Base-by-base conservation (phyloP, 2,888 invertebrate species). In the Chrysolina oricalcia region DNA sequence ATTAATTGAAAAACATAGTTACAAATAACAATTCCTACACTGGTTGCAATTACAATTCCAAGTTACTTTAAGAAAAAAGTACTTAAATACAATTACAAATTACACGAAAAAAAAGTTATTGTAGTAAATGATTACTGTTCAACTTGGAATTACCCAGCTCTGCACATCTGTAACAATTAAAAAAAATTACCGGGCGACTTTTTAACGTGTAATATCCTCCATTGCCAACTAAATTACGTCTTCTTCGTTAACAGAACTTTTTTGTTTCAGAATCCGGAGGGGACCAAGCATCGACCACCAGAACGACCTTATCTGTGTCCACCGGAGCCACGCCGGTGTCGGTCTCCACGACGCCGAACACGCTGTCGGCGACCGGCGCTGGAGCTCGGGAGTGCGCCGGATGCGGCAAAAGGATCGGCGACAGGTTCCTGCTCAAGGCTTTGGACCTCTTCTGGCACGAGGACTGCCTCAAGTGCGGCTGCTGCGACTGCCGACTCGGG, bases 381-480 rank as follows among this genome's bases (percentile, higher is more conserved):
- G 86, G 86, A 46, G 89, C 89, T 23, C 91, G 93, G 83, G 93
- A 95, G 81, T 97, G 96, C 87, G 95, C 95, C 8, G 96, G 95
- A 65, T 97, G 97, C 86, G 95, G 95, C 77, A 96, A 96, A 89
- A 91, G 93, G 81, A 97, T 97, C 88, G 94, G 94, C 2, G 96
- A 96, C 23, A 78, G 82, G 62, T 95, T 91, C 88, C 92, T 97
- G 62, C 91, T 97, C 82, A 95, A 95, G 87, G 97, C 97, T 0
- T 90, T 97, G 89, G 97, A 97, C 87, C 91, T 96, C 87, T 96
- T 93, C 89, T 97, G 97, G 97, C 97, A 97, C 90, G 97, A 97
- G 84, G 97, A 97, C 89, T 97, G 97, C 86, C 92, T 97, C 80
- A 97, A 97, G 87, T 96, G 96, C 86, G 96, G 96, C 76, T 97